Conservation (phyloP, 2,797 vertebrate genomes). For the Rhynchotus rufescens region DNA sequence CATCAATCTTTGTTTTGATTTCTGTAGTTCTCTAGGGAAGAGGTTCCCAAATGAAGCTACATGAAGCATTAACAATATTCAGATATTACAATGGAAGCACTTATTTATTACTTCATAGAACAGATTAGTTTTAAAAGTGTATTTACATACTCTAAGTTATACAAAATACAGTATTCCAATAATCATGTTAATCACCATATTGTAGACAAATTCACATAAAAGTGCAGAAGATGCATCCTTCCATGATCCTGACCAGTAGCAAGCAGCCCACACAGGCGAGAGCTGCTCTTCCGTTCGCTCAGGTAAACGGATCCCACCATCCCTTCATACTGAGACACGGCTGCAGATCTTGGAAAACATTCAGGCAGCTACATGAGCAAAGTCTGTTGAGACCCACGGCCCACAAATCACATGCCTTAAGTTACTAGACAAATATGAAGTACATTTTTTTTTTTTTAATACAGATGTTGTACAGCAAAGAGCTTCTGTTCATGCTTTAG, state of each 20-base stretch:
- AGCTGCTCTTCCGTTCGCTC: conserved; percentile 19
- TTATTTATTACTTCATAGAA: conserved; percentile 76
- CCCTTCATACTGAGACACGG: conserved; percentile 1
- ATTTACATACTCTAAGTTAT: conserved; percentile 74
- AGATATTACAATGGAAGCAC: conserved; percentile 75
- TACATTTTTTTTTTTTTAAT: neutral
- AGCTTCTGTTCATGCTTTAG: conserved; percentile 70
- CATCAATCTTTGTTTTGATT: conserved; percentile 69
- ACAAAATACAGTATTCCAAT: conserved; percentile 77
- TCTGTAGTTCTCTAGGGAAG: conserved; percentile 63
- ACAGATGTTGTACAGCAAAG: conserved; percentile 64
- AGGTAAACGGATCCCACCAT: conserved; percentile 16
- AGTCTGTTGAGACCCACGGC: conserved; percentile 62
- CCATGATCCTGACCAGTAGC: conserved; percentile 37
- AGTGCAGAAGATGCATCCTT: conserved; percentile 52
- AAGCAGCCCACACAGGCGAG: neutral
- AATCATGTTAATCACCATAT: conserved; percentile 65
- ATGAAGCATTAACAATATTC: conserved; percentile 72
- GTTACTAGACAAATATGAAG: conserved; percentile 40
- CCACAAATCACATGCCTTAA: conserved; percentile 69
- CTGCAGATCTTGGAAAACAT: conserved; percentile 60
- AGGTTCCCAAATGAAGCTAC: conserved; percentile 71
- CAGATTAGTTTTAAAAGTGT: conserved; percentile 75
- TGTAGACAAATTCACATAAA: conserved; percentile 63
- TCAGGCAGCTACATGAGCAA: conserved; percentile 63